Conservation (phyloP, 2,888 invertebrate species). For the Leucania comma region DNA sequence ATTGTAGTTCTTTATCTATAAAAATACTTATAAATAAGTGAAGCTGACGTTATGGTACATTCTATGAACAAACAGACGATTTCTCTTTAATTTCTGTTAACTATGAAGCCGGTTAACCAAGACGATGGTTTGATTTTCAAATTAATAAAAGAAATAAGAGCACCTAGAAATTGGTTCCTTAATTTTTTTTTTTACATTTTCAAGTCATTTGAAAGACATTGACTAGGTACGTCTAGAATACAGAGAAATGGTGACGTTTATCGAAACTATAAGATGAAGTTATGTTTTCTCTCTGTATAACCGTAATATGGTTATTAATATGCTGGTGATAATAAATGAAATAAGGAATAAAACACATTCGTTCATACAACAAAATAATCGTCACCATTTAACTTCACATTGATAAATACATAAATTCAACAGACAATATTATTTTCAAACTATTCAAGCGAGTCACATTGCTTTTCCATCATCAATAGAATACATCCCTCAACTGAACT, state of each 20-base stretch:
- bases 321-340: neutral
- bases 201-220: constrained; percentile 67
- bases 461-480: constrained; percentile 59
- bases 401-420: constrained; percentile 66
- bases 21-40: constrained; percentile 75
- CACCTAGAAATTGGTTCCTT: constrained; percentile 75
- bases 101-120: constrained; percentile 56
- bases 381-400: constrained; percentile 61
- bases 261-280: constrained; percentile 2
- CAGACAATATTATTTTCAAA: constrained; percentile 61
- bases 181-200: constrained; percentile 60
- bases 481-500: constrained; percentile 51
- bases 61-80: constrained; percentile 60
- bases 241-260: constrained; percentile 55
- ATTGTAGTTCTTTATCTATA: constrained; percentile 81
- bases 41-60: constrained; percentile 67
- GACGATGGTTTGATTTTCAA: constrained; percentile 41
- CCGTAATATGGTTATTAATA: neutral
- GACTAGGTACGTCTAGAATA: constrained; percentile 63
- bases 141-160: constrained; percentile 67
- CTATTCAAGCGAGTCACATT: constrained; percentile 65
- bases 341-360: neutral
- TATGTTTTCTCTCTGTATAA: neutral
- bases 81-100: constrained; percentile 47
- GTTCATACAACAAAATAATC: constrained; percentile 25